Evolutionary conservation across 1,140 invertebrate genomes (phyloP).

Genomic region (Hylyphantes graminicola): DNA sequence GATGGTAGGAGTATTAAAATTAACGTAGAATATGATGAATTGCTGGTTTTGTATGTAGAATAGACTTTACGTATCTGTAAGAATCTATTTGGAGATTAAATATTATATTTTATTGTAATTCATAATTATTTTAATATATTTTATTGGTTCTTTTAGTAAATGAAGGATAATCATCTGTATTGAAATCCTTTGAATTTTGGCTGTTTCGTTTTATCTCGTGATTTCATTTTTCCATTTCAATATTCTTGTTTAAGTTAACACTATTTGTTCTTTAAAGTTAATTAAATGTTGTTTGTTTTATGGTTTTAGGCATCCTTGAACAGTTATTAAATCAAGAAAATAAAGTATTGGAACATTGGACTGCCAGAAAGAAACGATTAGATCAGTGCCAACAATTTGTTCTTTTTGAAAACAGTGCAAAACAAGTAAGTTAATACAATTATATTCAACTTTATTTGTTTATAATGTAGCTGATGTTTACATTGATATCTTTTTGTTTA

Average conservation of each 20-base stretch:
- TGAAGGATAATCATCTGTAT: background rate
- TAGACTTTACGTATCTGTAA: too few species aligned
- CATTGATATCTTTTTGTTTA: background rate
- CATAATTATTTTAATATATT: too few species aligned
- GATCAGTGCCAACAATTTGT: constrained; percentile 98
- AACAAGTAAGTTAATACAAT: constrained; percentile 75
- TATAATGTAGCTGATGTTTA: background rate
- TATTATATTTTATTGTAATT: background rate
- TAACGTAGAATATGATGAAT: too few species aligned
- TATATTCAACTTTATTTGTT: too few species aligned
- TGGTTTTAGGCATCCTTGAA: constrained; percentile 83
- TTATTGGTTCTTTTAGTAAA: background rate
- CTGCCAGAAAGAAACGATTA: constrained; percentile 91
- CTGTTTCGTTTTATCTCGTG: background rate
- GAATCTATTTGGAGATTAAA: background rate
- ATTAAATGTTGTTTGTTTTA: too few species aligned
- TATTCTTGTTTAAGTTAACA: background rate
- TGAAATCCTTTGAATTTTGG: background rate
- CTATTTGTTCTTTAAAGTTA: too few species aligned
- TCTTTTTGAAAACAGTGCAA: constrained; percentile 88
- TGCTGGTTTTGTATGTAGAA: too few species aligned
- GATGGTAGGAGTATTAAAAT: too few species aligned
- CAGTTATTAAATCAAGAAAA: constrained; percentile 94
- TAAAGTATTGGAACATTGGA: constrained; percentile 95
- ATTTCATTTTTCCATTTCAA: background rate